These are phyloP conservation scores for Drosophila insularis DNA, from an alignment of 1,140 invertebrate genomes.

Conservation along the genomic window DNA sequence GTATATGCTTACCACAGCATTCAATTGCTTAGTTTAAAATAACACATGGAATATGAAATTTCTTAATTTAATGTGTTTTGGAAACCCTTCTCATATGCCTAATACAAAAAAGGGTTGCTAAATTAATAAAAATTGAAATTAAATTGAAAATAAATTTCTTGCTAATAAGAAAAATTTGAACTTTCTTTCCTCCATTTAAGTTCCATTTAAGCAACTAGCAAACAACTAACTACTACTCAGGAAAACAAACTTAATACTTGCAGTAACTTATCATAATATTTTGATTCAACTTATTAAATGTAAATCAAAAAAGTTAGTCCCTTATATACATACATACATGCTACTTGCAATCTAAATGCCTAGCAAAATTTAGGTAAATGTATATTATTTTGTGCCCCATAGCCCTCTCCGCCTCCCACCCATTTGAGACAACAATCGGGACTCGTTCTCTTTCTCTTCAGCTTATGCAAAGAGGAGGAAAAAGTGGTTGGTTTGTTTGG, in stretches of 20 bases:
- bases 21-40: background rate
- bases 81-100: too few species aligned
- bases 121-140: too few species aligned
- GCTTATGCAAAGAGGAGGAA: slow-evolving; percentile 12
- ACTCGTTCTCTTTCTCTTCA: too few species aligned
- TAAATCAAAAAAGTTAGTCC: slow-evolving; percentile 6
- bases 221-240: too few species aligned
- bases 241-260: too few species aligned
- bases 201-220: too few species aligned
- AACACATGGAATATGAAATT: background rate
- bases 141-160: too few species aligned
- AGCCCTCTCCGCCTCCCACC: background rate
- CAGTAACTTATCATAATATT: too few species aligned
- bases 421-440: too few species aligned
- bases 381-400: background rate
- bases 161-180: too few species aligned
- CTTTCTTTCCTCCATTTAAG: too few species aligned
- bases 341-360: background rate
- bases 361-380: background rate
- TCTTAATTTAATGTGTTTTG: background rate
- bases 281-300: background rate
- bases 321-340: background rate
- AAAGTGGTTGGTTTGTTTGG: background rate
- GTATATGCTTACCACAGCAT: background rate
- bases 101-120: too few species aligned